Evolutionary conservation across 2,888 invertebrate genomes (phyloP), one percentile per base, ranked within the genome.

Genomic region (Andrena haemorrhoa): DNA sequence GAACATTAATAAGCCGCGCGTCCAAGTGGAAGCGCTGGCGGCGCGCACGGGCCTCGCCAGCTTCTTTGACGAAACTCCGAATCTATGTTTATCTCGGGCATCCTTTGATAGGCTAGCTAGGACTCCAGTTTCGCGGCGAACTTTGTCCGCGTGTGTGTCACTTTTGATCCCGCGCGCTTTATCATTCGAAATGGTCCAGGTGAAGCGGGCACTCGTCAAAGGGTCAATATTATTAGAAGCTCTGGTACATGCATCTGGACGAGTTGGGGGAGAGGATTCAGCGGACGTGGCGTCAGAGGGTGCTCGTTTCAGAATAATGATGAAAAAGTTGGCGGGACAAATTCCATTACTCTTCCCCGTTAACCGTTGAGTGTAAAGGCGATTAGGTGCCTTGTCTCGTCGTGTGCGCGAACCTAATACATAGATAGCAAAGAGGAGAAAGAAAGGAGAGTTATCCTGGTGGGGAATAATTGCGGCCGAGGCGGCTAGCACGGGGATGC

Each of bases 1-100:
- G 84, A 84, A 82, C 88, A 87, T 89, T 87, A 90, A 87, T 89
- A 86, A 77, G 74, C 53, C 64, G 65, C 72, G 69, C 65, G 63
- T 79, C 69, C 76, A 41, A 64, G 79, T 51, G 71, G 70, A 35
- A 47, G 69, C 68, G 23, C 41, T 41, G n/a, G 47, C n/a, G n/a
- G n/a, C n/a, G n/a, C n/a, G 58, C 49, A n/a, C 31, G 35, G 35
- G 41, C 65, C 71, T 84, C 64, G 29, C 51, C 76, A 68, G 60
- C 20, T 41, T 26, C 75, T 85, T 82, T 85, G 86, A 86, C 60
- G 78, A 49, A 68, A 75, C 75, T 16, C 66, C 31, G 63, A 61
- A 61, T 77, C 76, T 63, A 87, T 82, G 79, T 87, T 82, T 87
- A 82, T 58, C 63, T 58, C 35, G 29, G 10, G 16, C 12, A 26